These are phyloP conservation scores for Sciurus vulgaris DNA, from an alignment of 2,797 vertebrate species.

Conservation along the genomic window DNA sequence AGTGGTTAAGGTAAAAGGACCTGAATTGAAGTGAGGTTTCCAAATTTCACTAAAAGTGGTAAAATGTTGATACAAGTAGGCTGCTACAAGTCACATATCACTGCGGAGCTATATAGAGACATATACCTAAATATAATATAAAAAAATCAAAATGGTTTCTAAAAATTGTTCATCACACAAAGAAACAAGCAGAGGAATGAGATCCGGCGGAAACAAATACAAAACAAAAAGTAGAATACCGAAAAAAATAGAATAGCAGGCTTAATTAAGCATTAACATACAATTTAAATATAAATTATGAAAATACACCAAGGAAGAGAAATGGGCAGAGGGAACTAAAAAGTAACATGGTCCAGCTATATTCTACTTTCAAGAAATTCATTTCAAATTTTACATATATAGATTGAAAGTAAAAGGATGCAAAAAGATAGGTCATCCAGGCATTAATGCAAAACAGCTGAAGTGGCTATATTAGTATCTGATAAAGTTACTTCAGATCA, in stretches of 20 bases:
- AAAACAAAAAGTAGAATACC: slow-evolving; percentile 32
- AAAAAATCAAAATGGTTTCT: slow-evolving; percentile 36
- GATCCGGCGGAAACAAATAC: not conserved
- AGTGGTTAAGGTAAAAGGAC: slow-evolving; percentile 2
- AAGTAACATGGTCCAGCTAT: not conserved
- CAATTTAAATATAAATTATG: slow-evolving; percentile 15
- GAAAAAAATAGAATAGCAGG: not conserved
- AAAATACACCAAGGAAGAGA: not conserved
- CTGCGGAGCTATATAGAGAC: not conserved
- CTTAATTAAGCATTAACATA: not conserved
- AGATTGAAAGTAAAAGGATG: slow-evolving; percentile 2
- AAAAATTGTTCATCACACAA: not conserved
- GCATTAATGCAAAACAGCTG: not conserved
- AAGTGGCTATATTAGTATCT: not conserved
- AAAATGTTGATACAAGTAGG: slow-evolving; percentile 52
- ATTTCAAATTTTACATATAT: slow-evolving; percentile 54
- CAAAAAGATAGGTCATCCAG: not conserved
- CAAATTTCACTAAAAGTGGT: slow-evolving; percentile 21
- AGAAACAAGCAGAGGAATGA: slow-evolving; percentile 41
- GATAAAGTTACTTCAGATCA: slow-evolving; percentile 16
- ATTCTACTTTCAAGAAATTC: slow-evolving; percentile 14
- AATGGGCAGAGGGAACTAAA: not conserved
- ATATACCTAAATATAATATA: not conserved
- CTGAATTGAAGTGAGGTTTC: slow-evolving; percentile 38
- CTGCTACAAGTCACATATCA: not conserved